Evolutionary conservation across 2,113 vertebrate genomes (phyloP).

Genomic region (Microtus ochrogaster): DNA sequence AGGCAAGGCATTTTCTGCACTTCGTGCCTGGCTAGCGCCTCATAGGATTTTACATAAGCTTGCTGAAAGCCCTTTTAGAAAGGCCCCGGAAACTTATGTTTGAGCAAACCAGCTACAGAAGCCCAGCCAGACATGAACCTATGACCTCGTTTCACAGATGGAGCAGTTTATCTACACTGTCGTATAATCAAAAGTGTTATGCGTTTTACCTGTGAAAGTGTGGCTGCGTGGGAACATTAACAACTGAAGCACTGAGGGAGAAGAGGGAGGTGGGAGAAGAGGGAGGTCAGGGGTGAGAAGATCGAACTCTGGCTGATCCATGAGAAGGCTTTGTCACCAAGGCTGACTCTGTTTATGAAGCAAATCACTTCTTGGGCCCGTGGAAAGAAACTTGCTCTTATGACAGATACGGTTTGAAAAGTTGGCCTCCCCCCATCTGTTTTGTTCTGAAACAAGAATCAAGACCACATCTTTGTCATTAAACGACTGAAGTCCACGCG

Average conservation of each 20-base stretch:
- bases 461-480: background rate
- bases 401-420: background rate
- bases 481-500: background rate
- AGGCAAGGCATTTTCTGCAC: background rate
- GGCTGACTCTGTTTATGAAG: too few species aligned
- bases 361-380: background rate
- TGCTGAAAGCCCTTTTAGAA: background rate
- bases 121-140: background rate
- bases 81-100: background rate
- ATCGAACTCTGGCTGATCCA: background rate
- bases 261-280: background rate
- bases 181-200: background rate
- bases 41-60: background rate
- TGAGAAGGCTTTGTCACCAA: background rate
- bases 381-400: background rate
- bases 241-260: background rate
- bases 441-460: conserved; percentile 46
- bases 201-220: background rate
- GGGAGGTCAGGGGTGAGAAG: too few species aligned
- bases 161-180: background rate
- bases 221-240: background rate
- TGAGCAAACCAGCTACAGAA: background rate
- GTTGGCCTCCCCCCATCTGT: background rate
- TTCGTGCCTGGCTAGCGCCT: background rate
- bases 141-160: background rate